Percentiles rank a stretch among this genome's conserved stretches.
Conservation (phyloP, 2,888 invertebrate genomes). For the Acanthococcus lagerstroemiae region DNA sequence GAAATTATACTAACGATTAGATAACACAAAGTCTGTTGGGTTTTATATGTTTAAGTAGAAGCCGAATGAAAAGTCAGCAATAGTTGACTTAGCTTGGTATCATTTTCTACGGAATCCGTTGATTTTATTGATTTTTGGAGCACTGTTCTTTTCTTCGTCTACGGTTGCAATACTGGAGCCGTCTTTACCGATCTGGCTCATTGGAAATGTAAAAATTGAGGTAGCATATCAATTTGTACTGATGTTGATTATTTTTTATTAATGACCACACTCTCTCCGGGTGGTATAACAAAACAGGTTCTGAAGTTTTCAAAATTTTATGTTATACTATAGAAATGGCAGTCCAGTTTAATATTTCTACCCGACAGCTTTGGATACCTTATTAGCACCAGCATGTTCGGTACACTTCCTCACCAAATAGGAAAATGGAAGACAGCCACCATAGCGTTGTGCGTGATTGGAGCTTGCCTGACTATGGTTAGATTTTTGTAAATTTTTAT, state of each 20-base stretch:
- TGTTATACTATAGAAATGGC: slow-evolving; percentile 49
- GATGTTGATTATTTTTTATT: too few relatives aligned
- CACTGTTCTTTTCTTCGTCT: slow-evolving; percentile 67
- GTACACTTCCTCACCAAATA: slow-evolving; percentile 52
- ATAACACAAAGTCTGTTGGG: too few relatives aligned
- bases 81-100: slow-evolving; percentile 42
- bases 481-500: slow-evolving; percentile 39
- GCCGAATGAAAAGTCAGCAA: too few relatives aligned
- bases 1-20: too few relatives aligned
- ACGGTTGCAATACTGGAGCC: slow-evolving; percentile 76
- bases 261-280: too few relatives aligned
- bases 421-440: slow-evolving; percentile 57
- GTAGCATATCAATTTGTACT: slow-evolving; percentile 40
- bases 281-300: background rate
- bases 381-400: slow-evolving; percentile 69
- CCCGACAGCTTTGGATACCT: slow-evolving; percentile 78
- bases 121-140: slow-evolving; percentile 53
- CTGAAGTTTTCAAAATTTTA: background rate
- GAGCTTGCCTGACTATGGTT: slow-evolving; percentile 53
- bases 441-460: slow-evolving; percentile 53
- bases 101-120: slow-evolving; percentile 53
- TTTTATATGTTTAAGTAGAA: too few relatives aligned
- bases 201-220: slow-evolving; percentile 54
- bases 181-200: slow-evolving; percentile 71
- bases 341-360: slow-evolving; percentile 69